Evolutionary conservation across 2,113 vertebrate species (phyloP), one percentile per base, ranked within the genome.

Genomic region (Acanthisitta chloris): DNA sequence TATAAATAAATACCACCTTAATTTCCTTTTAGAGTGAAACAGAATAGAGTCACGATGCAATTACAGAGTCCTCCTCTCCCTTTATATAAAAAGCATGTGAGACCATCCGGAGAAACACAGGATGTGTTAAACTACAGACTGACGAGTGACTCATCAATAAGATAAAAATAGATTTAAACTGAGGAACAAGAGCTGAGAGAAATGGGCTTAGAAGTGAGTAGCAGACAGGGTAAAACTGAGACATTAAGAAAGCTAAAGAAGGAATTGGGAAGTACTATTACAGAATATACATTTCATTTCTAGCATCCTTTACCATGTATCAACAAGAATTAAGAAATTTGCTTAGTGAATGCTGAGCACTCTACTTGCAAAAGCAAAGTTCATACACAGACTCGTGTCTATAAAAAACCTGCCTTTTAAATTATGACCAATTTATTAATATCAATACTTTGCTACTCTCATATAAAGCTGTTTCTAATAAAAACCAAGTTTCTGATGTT

Each of bases 151-250:
- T 97, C 85, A 94, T 86, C 94, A 78, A 61, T 74, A 90, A 69
- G 82, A 92, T 84, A 97, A 97, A 97, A 97, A 97, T 97, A 97
- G 88, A 88, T 65, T 69, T 84, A 94, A 84, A 94, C 51, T 62
- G 90, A 95, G 81, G 95, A 96, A 91, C 4, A 57, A n/a, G 13
- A 90, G 70, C 64, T 70, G 45, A 76, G 65, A 66, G 77, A 94
- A 96, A 96, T 64, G 64, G 72, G 66, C 46, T 91, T 78, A 96
- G 54, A 55, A 86, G 38, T 70, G 77, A 81, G 64, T 74, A 90
- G 45, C 70, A 88, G 67, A 42, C 26, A 54, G 15, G 59, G 57
- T 12, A 88, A 62, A 85, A 46, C 8, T 66, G 76, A 84, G 79
- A 72, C 48, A 77, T 79, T 70, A 83, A 58, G 91, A 91, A 92